Base-by-base conservation (phyloP, 2,888 invertebrate genomes). In the Lypha dubia region DNA sequence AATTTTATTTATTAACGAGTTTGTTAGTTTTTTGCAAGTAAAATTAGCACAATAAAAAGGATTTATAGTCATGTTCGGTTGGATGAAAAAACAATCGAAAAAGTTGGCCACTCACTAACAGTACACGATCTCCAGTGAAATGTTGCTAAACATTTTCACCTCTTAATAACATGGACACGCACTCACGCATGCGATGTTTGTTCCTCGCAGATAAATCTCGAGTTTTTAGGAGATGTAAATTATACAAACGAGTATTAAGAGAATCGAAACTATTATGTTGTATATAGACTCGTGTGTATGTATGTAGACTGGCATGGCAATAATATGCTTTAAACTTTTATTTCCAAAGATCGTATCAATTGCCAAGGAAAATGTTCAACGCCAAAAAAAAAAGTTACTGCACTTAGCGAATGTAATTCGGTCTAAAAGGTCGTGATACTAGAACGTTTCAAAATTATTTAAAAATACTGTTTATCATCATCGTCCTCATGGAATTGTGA, bases 121-220 rank as follows among this genome's bases (percentile, higher is more conserved):
- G 32, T 71, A 44, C 20, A 71, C 58, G 15, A 58, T 58, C 44
- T 41, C 17, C 15, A 22, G 24, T n/a, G 38, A 67, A 68, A 63
- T 63, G 17, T 53, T 81, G 62, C 70, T 75, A 71, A 73, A 74
- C 84, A 81, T 60, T 81, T 76, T 70, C 84, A 84, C 77, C 81
- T 79, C 70, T 81, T 56, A 67, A 71, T 49, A 67, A 75, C 74
- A 76, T 70, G 58, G 65, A 79, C 81, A 84, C 81, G 81, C 84
- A 84, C 84, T 84, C 84, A 84, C 84, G 84, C 84, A 84, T 81
- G 68, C 51, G 67, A 22, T 74, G 51, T 71, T 67, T 17, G 24
- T 24, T 38, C 15, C 4, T 20, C 28, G 32, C 9, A 51, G 70
- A 71, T 71, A 60, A 22, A 51, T 44, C 74, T 80, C 80, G n/a